Evolutionary conservation across 1,140 invertebrate species (phyloP), one percentile per base, ranked within the genome.

Genomic region (Heliconius eleuchia): DNA sequence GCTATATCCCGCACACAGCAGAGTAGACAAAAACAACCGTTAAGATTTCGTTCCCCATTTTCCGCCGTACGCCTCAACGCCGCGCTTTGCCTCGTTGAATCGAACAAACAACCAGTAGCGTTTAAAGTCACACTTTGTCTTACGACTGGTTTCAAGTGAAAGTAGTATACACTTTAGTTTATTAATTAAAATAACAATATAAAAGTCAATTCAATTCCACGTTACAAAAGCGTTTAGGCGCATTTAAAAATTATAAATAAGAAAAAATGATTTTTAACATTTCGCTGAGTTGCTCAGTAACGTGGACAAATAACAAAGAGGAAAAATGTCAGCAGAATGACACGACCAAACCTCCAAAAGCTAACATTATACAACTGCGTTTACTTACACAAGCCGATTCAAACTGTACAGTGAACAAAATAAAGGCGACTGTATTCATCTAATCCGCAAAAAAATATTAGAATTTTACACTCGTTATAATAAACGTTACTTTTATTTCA

Each of bases 271-370:
- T 71, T 39, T 71, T 71, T 71, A 34, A 76, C 57, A 76, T 76
- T 50, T 66, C 66, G 60, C 42, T 5, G 55, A 76, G 42, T 71
- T 70, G n/a, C n/a, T 70, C 74, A 60, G 55, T 75, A 75, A 66
- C 55, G 57, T 79, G 70, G 46, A 79, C 71, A 79, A 79, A 76
- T 76, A 72, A 42, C 73, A 75, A 52, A 70, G 52, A 74, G 75
- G 75, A 60, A 73, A 77, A 80, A 76, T 73, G 55, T 71, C 75
- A 55, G 66, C 71, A 77, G 74, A 74, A 77, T 80, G 79, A 80
- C 74, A 73, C 42, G 79, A 52, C 72, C 73, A 66, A 76, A 73
- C 60, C 23, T 66, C 23, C 23, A 66, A 66, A 27, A 27, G 60
- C 23, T 66, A 71, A 77, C 37, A 46, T 77, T 71, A 39, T 46